Base-by-base conservation (phyloP, 2,797 vertebrate genomes). In the Scolopax bukidnonensis region DNA sequence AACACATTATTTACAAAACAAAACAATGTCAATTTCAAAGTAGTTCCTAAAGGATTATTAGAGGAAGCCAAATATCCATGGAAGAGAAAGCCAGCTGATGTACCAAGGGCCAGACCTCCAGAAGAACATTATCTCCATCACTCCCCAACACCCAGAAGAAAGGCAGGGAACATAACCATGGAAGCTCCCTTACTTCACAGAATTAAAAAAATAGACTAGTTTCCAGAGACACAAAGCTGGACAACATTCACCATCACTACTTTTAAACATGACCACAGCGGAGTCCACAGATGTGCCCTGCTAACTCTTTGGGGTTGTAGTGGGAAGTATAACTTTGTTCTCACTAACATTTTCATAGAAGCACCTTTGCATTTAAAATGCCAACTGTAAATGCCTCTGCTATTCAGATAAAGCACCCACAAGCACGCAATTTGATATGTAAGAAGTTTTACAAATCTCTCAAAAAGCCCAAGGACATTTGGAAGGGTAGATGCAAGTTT, bases 381-480 rank as follows among this genome's bases (percentile, higher is more conserved):
- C 10, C 38, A 80, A 67, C 75, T 65, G 64, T 38, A 85, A 95
- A 81, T 1, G 57, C 78, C 95, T 94, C 84, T 92, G 86, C 64
- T 93, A 71, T 75, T 90, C 85, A 93, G 68, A 95, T 87, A 80
- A 89, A 84, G 69, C 60, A 85, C 64, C 90, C 68, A 82, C 32
- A 30, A 90, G 69, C 68, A 84, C 2, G 36, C 74, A 68, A 96
- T 91, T 89, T 73, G 84, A 94, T 75, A 94, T 59, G 59, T 82
- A 94, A 83, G 25, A 85, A 89, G 84, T 87, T 92, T 91, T 70
- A 90, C 61, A 94, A 95, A 96, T 88, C 78, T 90, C 78, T 87
- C 57, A 80, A 61, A 96, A 67, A 91, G 92, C 96, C 89, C 50
- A 89, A 94, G 89, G 96, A 71, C 86, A 92, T 89, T 89, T 95